Percentiles rank a stretch among this genome's conserved stretches.
phyloP scores from a whole-genome alignment of 2,113 vertebrate genomes.

The Grantiella picta region DNA sequence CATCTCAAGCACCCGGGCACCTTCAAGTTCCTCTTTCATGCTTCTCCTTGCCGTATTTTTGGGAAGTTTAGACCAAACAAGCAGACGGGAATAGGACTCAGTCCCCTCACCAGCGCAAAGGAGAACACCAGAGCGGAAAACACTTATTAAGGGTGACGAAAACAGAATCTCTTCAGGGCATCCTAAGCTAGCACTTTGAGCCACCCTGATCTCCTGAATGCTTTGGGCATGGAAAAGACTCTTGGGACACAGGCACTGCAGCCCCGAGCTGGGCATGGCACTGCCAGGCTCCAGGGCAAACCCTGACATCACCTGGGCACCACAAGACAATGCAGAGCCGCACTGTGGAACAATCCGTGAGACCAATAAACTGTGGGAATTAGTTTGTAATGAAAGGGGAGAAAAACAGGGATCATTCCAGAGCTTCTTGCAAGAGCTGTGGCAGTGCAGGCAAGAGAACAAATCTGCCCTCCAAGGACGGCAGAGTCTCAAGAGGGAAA shows the following conservation, averaged over 20 bases:
- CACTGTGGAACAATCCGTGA: rapidly evolving
- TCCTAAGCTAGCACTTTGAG: background rate
- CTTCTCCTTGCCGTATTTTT: background rate
- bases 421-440: background rate
- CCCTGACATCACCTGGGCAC: background rate
- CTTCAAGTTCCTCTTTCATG: conserved; percentile 15
- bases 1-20: background rate
- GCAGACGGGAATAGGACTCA: background rate
- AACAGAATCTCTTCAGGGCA: background rate
- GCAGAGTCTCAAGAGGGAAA: background rate
- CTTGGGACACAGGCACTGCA: background rate
- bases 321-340: background rate
- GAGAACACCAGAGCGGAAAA: background rate
- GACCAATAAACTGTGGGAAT: background rate
- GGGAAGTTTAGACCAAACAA: background rate
- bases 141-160: rapidly evolving
- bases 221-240: background rate
- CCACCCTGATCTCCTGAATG: background rate
- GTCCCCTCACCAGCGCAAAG: background rate
- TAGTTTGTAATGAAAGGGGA: background rate
- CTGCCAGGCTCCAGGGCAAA: background rate
- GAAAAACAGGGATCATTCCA: background rate
- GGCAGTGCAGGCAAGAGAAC: background rate
- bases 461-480: background rate
- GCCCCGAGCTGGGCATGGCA: background rate